Evolutionary conservation across 2,797 vertebrate genomes (phyloP), one percentile per base, ranked within the genome.

Genomic region (Xenops minutus): DNA sequence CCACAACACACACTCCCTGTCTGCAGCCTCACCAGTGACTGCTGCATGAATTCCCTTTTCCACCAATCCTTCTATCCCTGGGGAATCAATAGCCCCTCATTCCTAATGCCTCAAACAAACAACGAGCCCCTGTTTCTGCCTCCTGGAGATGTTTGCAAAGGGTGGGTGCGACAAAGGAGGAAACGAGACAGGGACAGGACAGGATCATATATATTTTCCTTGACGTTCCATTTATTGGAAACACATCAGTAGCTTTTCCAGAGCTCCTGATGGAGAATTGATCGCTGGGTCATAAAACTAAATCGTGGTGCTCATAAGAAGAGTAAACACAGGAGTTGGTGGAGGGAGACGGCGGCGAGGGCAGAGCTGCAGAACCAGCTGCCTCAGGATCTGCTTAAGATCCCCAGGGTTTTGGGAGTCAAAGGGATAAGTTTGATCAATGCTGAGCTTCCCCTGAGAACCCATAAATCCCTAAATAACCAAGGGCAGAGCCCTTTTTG

Each of bases 201-300:
- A 49, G 89, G 92, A 92, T 73, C 46, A 52, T 69, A 91, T 83
- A 37, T 93, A 64, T 95, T 92, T 96, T 84, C 85, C 84, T 93
- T n/a, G 74, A 88, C 52, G 6, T 59, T 27, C 49, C 46, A 87
- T 92, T 93, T 97, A 94, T 88, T 58, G 79, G 95, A 97, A 97
- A 92, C 82, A 77, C 94, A 96, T 88, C 95, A 82, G 82, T 85
- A 91, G 96, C 92, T 88, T 73, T 95, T 95, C 86, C 89, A 68
- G 71, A 94, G 89, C 58, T 94, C 91, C 71, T 88, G 84, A 96
- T 95, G 76, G 89, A 85, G 95, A 97, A 97, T 72, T 95, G 93
- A 97, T 96, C 69, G 32, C 66, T n/a, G 58, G 95, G 95, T 96
- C 94, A 97, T 96, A 97, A 97, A 97, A 96, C 93, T 95, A 91